phyloP scores from a whole-genome alignment of 2,888 invertebrate genomes.

The Diabrotica balteata region DNA sequence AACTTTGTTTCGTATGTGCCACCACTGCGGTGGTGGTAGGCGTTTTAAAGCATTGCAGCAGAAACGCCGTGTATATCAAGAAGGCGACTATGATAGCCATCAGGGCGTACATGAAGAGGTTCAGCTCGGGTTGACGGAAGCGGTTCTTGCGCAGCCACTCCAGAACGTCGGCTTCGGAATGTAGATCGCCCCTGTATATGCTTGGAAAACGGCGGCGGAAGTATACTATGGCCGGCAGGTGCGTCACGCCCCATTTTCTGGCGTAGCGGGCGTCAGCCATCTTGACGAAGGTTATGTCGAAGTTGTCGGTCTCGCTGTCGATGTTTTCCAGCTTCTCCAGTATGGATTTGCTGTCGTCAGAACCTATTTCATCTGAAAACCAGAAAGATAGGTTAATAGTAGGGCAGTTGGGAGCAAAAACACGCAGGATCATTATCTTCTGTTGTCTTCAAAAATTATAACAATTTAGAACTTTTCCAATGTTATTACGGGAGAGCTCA shows the following conservation, averaged over 20 bases:
- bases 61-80: constrained; percentile 87
- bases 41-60: constrained; percentile 87
- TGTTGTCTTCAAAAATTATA: too few relatives aligned
- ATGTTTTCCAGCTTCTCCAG: constrained; percentile 89
- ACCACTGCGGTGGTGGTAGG: constrained; percentile 68
- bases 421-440: too few relatives aligned
- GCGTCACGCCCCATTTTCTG: constrained; percentile 91
- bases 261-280: constrained; percentile 92
- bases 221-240: constrained; percentile 89
- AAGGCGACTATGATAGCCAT: constrained; percentile 86
- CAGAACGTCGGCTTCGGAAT: constrained; percentile 84
- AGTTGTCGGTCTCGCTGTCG: constrained; percentile 92
- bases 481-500: too few relatives aligned
- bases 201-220: constrained; percentile 91
- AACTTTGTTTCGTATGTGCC: constrained; percentile 68
- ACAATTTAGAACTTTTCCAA: too few relatives aligned
- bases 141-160: constrained; percentile 94
- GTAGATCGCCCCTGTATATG: constrained; percentile 83
- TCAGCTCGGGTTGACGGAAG: constrained; percentile 90
- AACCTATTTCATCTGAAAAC: constrained; percentile 78
- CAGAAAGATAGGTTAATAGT: too few relatives aligned
- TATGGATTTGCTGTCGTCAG: constrained; percentile 81
- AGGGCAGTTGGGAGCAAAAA: too few relatives aligned
- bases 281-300: constrained; percentile 93
- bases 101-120: constrained; percentile 92